A percentile compares a stretch with the other conserved stretches of the same genome.
phyloP scores from a whole-genome alignment of 1,140 invertebrate species.

The Drosophila takahashii region DNA sequence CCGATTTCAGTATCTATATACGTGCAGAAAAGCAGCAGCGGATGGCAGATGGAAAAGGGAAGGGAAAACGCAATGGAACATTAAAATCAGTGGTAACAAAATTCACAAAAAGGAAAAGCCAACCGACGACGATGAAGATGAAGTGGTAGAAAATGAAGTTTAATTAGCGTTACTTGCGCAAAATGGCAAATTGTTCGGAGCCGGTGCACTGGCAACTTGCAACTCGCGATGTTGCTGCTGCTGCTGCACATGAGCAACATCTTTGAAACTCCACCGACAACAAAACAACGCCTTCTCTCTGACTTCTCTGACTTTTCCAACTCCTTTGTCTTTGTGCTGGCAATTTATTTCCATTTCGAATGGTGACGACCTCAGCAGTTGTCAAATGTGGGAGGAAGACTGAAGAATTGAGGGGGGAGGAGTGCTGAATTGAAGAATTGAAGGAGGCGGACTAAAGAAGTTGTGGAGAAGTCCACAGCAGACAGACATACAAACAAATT shows the following conservation, averaged over 20 bases:
- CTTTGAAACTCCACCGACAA: slow-evolving; percentile 30
- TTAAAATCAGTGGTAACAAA: slow-evolving; percentile 58
- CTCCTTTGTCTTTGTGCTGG: slow-evolving; percentile 21
- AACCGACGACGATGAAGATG: slow-evolving; percentile 58
- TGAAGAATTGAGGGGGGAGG: slow-evolving; percentile 11
- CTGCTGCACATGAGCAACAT: slow-evolving; percentile 33
- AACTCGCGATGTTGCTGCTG: slow-evolving; percentile 5
- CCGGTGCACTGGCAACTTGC: slow-evolving; percentile 29
- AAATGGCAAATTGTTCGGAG: slow-evolving; percentile 81
- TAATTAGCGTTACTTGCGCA: slow-evolving; percentile 83
- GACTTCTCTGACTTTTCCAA: slow-evolving; percentile 7
- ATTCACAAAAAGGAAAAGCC: slow-evolving; percentile 45
- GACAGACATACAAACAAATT: slow-evolving; percentile 39
- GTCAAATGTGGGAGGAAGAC: slow-evolving; percentile 32
- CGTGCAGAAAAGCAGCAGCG: not conserved
- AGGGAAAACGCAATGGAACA: slow-evolving; percentile 49
- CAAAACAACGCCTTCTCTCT: slow-evolving; percentile 41
- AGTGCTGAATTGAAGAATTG: not conserved
- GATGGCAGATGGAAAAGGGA: slow-evolving; percentile 1
- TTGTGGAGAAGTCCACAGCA: slow-evolving; percentile 6
- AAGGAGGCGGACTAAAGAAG: not conserved
- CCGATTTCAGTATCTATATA: slow-evolving; percentile 79
- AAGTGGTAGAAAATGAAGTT: slow-evolving; percentile 78
- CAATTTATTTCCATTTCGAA: slow-evolving; percentile 51
- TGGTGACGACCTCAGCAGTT: slow-evolving; percentile 43